These are phyloP conservation scores for Lycophotia porphyrea DNA, from an alignment of 2,888 invertebrate species.

Conservation along the genomic window DNA sequence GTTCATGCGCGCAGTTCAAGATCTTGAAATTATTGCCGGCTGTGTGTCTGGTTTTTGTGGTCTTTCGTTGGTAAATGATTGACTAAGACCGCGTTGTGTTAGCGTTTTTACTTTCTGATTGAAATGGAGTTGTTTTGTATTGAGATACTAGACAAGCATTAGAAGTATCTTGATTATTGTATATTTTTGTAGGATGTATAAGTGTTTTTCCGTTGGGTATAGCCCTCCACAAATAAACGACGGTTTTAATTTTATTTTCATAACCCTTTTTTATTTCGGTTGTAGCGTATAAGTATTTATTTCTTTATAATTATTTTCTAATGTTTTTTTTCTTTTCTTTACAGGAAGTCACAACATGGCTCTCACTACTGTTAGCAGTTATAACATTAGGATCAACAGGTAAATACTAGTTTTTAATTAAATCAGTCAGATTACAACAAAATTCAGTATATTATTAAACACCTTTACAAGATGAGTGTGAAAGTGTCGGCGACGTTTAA, in stretches of 20 bases:
- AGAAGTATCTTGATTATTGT: neutral
- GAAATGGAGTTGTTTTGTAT: neutral
- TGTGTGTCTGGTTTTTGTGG: constrained; percentile 19
- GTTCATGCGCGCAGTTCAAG: constrained; percentile 50
- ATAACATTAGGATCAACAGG: constrained; percentile 84
- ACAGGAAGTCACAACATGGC: constrained; percentile 83
- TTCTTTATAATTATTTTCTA: neutral
- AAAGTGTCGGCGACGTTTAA: neutral
- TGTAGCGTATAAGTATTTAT: neutral
- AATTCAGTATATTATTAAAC: neutral
- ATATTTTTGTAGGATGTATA: neutral
- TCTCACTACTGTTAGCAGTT: constrained; percentile 79
- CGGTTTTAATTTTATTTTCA: neutral
- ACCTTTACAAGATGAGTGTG: neutral
- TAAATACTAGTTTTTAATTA: constrained; percentile 65
- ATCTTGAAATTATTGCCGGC: constrained; percentile 41
- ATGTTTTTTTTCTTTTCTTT: constrained; percentile 72
- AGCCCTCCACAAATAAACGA: neutral
- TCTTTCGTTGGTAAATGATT: constrained; percentile 23
- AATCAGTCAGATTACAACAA: neutral
- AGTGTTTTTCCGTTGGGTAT: neutral
- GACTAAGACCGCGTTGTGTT: constrained; percentile 8
- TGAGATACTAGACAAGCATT: neutral
- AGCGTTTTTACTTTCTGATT: constrained; percentile 14
- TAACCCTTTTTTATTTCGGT: neutral